A percentile compares a stretch with the other conserved stretches of the same genome.
Evolutionary conservation across 2,888 invertebrate species (phyloP).

Genomic region (Hirtodrosophila alboralis): DNA sequence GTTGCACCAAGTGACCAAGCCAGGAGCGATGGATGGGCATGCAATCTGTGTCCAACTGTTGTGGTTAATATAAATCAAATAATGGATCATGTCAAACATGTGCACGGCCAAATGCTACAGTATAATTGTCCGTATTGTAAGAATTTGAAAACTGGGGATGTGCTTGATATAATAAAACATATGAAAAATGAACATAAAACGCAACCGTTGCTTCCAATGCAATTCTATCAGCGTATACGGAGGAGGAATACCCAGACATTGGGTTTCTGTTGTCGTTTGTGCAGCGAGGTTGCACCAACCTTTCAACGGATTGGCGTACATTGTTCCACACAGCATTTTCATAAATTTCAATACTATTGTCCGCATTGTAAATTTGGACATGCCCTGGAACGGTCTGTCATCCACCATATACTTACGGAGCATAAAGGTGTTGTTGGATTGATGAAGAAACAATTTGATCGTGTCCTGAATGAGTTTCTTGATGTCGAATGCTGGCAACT

Average conservation of each 20-base stretch:
- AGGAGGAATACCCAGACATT: conserved; percentile 56
- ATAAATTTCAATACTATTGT: conserved; percentile 89
- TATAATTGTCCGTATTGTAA: conserved; percentile 36
- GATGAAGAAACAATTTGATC: conserved; percentile 82
- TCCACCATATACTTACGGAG: conserved; percentile 39
- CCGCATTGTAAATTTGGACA: conserved; percentile 87
- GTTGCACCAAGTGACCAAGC: conserved; percentile 1
- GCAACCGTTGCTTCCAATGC: conserved; percentile 22
- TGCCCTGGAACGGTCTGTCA: conserved; percentile 48
- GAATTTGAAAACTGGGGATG: fast-evolving
- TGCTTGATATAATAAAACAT: conserved; percentile 21
- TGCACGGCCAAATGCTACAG: conserved; percentile 15
- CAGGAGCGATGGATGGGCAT: conserved; percentile 21
- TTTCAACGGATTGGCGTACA: conserved; percentile 57
- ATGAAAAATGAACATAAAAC: conserved; percentile 23
- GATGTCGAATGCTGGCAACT: conserved; percentile 10
- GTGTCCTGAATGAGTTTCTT: conserved; percentile 38
- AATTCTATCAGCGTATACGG: conserved; percentile 18
- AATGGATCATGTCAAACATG: conserved; percentile 1
- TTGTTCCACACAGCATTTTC: conserved; percentile 85
- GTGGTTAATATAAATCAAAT: neutral
- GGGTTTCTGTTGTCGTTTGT: conserved; percentile 60
- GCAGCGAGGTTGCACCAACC: conserved; percentile 6
- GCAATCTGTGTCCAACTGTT: conserved; percentile 42
- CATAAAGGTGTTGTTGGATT: conserved; percentile 85